Conservation (phyloP, 2,113 vertebrate genomes). For the Triplophysa tibetana region DNA sequence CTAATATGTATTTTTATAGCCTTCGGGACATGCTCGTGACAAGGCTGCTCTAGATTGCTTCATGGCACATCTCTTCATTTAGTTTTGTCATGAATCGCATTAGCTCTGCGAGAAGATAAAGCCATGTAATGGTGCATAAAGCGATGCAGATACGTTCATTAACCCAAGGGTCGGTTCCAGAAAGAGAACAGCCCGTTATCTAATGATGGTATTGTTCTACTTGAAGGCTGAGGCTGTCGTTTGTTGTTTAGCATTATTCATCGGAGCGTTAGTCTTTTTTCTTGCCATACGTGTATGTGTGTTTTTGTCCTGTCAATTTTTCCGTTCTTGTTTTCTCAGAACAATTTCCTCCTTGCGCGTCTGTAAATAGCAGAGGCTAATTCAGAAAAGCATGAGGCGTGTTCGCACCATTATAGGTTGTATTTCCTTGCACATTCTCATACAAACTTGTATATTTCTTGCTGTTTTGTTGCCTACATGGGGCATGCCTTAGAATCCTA, state of each 20-base stretch:
- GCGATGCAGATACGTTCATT: conserved; percentile 54
- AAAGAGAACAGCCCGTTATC: conserved; percentile 53
- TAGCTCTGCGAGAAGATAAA: conserved; percentile 43
- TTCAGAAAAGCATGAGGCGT: conserved; percentile 21
- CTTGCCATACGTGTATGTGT: neutral
- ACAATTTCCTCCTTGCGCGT: conserved; percentile 13
- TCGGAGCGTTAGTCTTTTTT: neutral
- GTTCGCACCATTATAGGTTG: conserved; percentile 20
- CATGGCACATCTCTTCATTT: conserved; percentile 12
- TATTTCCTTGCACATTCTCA: conserved; percentile 18
- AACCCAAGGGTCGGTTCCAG: conserved; percentile 52
- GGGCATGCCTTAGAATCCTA: too few relatives aligned
- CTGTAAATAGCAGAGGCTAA: conserved; percentile 42
- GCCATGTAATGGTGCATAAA: conserved; percentile 56
- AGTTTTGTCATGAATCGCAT: conserved; percentile 23
- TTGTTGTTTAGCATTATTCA: conserved; percentile 48
- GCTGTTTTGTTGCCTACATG: neutral
- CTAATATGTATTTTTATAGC: conserved; percentile 13
- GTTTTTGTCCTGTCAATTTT: conserved; percentile 20
- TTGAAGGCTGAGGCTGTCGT: conserved; percentile 40
- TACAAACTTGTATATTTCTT: neutral
- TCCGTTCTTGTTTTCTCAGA: neutral
- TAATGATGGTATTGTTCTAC: conserved; percentile 47
- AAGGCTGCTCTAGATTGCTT: neutral
- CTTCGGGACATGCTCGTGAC: neutral